Base-by-base conservation (phyloP, 2,888 invertebrate genomes). In the Phalera bucephala region DNA sequence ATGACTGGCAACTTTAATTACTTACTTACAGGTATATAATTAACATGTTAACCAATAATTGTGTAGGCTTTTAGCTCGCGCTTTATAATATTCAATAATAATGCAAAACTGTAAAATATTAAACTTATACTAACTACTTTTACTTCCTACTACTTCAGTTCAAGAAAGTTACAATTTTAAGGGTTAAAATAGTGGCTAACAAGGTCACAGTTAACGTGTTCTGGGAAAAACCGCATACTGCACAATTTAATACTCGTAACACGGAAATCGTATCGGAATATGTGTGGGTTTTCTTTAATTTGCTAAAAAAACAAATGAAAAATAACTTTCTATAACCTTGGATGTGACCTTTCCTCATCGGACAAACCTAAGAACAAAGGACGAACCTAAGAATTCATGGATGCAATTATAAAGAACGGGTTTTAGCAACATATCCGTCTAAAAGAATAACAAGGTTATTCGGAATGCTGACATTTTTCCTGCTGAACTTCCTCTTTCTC, bases 291-390 rank as follows among this genome's bases (percentile, higher is more conserved):
- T 56, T 57, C 54, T 36, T 53, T 48, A 34, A 28, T 27, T 9
- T 45, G 32, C 28, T 20, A 51, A 57, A 49, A 56, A 57, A 43
- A 41, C 50, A 50, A 51, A 50, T 42, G n/a, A 53, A 56, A 52
- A 57, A 52, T 45, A 47, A 54, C 55, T 56, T 53, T 56, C 55
- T 53, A 53, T 28, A 43, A 44, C 45, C 54, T 53, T 41, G 45
- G 11, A 13, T 26, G 21, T 51, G 51, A 57, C 54, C 56, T 58
- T 56, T 56, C 48, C 58, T 53, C 14, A 9, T 33, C 11, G 11
- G n/a, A 27, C 13, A 2, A 9, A 14, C 27, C n/a, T 27, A 14
- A 27, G 27, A 14, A 17, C 25, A 8, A 8, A 40, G 31, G n/a
- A n/a, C n/a, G n/a, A n/a, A n/a, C n/a, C n/a, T n/a, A n/a, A n/a